phyloP scores from a whole-genome alignment of 2,113 vertebrate species.

The Coptodon rendalli region DNA sequence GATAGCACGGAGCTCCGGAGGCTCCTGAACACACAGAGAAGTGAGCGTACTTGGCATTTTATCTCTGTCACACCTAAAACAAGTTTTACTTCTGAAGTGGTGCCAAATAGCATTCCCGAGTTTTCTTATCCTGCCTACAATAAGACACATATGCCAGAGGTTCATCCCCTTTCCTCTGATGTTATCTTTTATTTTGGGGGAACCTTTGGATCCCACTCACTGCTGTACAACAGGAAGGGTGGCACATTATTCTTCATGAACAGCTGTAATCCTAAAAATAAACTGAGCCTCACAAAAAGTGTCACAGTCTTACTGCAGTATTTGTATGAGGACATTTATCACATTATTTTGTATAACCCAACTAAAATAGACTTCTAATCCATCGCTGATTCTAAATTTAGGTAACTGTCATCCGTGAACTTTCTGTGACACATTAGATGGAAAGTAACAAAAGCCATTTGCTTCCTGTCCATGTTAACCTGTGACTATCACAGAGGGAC shows the following conservation, averaged over 20 bases:
- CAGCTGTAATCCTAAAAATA: background rate
- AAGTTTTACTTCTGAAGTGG: background rate
- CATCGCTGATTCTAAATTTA: background rate
- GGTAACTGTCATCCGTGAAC: background rate
- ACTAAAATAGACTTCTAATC: background rate
- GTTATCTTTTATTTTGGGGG: background rate
- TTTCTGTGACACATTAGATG: background rate
- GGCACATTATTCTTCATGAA: background rate
- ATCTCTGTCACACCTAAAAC: background rate
- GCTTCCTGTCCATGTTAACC: background rate
- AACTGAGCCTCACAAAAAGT: background rate
- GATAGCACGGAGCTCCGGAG: background rate
- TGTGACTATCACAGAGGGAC: background rate
- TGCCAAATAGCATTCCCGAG: no score
- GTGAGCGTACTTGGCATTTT: background rate
- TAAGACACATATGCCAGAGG: background rate
- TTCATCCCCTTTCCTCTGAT: background rate
- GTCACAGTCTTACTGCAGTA: background rate
- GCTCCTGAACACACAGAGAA: constrained; percentile 1
- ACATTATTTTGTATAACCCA: background rate
- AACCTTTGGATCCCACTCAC: background rate
- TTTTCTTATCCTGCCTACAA: background rate
- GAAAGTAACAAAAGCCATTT: background rate
- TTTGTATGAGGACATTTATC: background rate
- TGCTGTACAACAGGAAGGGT: background rate